phyloP scores from a whole-genome alignment of 35 echinoderm and acorn worm species.

The Anneissia japonica region DNA sequence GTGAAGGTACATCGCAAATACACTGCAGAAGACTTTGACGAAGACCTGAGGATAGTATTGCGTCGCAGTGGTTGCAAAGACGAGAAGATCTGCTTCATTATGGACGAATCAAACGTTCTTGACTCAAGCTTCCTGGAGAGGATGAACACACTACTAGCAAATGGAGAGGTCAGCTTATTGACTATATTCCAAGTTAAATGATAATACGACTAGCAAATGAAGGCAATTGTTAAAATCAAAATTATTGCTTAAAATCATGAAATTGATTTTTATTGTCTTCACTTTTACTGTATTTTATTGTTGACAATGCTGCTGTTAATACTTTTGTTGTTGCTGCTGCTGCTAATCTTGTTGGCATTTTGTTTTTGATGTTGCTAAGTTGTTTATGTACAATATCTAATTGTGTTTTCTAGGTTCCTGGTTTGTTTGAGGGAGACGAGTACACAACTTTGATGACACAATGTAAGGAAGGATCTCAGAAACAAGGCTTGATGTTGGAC shows the following conservation, averaged over 20 bases:
- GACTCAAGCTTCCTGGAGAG: slow-evolving; percentile 97
- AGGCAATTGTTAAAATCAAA: too few species aligned
- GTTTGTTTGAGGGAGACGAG: slow-evolving; percentile 98
- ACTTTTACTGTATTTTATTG: too few species aligned
- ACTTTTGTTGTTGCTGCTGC: too few species aligned
- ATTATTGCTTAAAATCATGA: too few species aligned
- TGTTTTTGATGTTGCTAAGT: too few species aligned
- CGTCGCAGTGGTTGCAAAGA: slow-evolving; percentile 91
- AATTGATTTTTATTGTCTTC: too few species aligned
- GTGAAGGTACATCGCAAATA: slow-evolving; percentile 99
- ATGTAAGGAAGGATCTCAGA: slow-evolving; percentile 95
- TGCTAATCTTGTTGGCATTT: too few species aligned
- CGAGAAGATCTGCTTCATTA: slow-evolving; percentile 97
- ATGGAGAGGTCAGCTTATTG: slow-evolving; percentile 88
- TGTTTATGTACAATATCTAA: too few species aligned
- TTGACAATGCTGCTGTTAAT: too few species aligned
- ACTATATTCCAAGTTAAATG: too few species aligned
- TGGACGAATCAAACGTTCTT: slow-evolving; percentile 94
- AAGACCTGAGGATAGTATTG: slow-evolving; percentile 76
- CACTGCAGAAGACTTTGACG: slow-evolving; percentile 95
- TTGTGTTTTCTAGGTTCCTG: slow-evolving; percentile 55
- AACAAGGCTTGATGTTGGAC: slow-evolving; percentile 89
- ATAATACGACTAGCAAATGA: too few species aligned
- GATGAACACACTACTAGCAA: slow-evolving; percentile 94
- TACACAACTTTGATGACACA: slow-evolving; percentile 99